A percentile compares a stretch with the other conserved stretches of the same genome.
Evolutionary conservation across 2,797 vertebrate genomes (phyloP).

Genomic region (Darevskia mixta): DNA sequence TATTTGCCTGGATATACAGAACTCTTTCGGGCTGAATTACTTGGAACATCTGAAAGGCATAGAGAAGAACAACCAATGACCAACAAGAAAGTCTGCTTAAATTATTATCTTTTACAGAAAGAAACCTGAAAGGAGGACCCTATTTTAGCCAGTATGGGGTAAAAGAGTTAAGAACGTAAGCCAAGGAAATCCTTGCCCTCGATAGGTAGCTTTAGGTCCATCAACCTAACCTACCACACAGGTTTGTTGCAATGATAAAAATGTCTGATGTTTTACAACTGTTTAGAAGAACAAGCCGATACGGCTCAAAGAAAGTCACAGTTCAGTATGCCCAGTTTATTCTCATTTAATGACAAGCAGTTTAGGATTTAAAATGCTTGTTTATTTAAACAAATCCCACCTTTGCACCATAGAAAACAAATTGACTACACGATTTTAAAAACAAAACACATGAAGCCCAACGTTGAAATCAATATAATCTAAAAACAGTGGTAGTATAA

Average conservation of each 20-base stretch:
- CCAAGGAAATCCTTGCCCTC: neutral
- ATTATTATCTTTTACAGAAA: neutral
- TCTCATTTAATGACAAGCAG: neutral
- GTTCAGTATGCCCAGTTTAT: neutral
- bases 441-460: neutral
- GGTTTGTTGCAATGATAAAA: neutral
- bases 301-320: neutral
- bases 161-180: neutral
- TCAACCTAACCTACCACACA: neutral
- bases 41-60: constrained; percentile 93
- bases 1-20: constrained; percentile 97
- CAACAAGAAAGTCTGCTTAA: rapidly evolving
- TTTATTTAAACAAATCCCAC: neutral
- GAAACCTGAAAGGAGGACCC: neutral
- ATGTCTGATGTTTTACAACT: neutral
- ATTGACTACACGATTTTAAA: neutral
- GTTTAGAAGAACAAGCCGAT: neutral
- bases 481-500: neutral
- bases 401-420: neutral
- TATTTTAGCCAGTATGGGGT: neutral
- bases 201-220: neutral
- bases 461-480: neutral
- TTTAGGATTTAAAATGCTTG: neutral
- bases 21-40: constrained; percentile 97
- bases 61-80: constrained; percentile 14